These are phyloP conservation scores for Tenthredo distinguenda DNA, from an alignment of 2,888 invertebrate genomes.

Conservation along the genomic window DNA sequence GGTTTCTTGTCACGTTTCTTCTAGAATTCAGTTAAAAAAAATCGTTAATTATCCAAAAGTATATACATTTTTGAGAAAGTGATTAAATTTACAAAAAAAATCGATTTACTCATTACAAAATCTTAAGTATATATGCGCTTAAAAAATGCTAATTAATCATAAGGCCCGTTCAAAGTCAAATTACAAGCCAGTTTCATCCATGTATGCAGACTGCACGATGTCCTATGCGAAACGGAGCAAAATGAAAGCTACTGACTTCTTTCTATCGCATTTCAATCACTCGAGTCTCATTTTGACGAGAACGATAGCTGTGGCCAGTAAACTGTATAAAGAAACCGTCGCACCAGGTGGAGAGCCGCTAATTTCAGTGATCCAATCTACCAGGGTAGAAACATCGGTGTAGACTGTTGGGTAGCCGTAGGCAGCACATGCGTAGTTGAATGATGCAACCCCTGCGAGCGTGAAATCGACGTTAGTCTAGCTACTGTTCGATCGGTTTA, in stretches of 20 bases:
- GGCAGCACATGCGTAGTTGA: slow-evolving; percentile 65
- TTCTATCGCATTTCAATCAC: neutral
- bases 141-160: neutral
- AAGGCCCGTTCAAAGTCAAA: neutral
- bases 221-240: neutral
- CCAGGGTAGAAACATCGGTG: slow-evolving; percentile 62
- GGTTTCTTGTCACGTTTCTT: too few relatives aligned
- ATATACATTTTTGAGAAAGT: too few relatives aligned
- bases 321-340: neutral
- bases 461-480: neutral
- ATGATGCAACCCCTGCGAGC: slow-evolving; percentile 66
- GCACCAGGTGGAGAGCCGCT: slow-evolving; percentile 26
- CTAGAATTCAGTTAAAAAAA: too few relatives aligned
- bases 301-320: neutral
- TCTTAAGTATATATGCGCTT: neutral
- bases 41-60: too few relatives aligned
- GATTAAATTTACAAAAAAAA: neutral
- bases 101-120: neutral
- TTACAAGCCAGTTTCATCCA: neutral
- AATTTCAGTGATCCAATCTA: slow-evolving; percentile 65
- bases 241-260: neutral
- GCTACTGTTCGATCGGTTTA: neutral
- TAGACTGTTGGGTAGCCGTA: slow-evolving; percentile 64
- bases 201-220: neutral
- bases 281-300: slow-evolving; percentile 28